These are phyloP conservation scores for Eurystomus glaucurus DNA, from an alignment of 2,797 vertebrate genomes.

Conservation along the genomic window DNA sequence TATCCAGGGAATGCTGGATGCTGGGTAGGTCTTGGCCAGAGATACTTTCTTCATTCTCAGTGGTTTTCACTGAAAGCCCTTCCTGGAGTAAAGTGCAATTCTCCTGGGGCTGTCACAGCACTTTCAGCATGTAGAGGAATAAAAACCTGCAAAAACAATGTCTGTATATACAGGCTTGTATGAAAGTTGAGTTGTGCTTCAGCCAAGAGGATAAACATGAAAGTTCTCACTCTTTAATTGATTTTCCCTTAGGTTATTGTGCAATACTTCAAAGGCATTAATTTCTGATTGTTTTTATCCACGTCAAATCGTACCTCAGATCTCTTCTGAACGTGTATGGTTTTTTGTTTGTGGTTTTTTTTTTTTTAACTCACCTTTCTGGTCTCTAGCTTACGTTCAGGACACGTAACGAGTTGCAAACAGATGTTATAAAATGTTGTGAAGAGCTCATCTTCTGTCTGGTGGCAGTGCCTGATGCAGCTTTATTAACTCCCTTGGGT, in stretches of 20 bases:
- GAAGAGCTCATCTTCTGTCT: not conserved
- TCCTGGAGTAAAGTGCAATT: not conserved
- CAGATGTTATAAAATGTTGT: not conserved
- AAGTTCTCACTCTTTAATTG: not conserved
- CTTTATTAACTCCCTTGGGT: not conserved
- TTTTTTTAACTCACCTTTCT: not conserved
- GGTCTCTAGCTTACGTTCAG: not conserved
- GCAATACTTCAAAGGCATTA: not conserved
- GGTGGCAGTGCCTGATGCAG: not conserved
- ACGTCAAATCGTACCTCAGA: not conserved
- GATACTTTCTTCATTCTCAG: not conserved
- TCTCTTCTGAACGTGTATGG: not conserved
- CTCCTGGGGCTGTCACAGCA: not conserved
- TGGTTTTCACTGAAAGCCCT: not conserved
- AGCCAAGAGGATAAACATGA: not conserved
- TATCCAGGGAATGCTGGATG: not conserved
- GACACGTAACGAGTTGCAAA: not conserved
- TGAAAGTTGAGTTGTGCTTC: not conserved
- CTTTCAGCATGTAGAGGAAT: not conserved
- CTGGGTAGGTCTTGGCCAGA: not conserved
- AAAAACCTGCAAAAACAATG: not conserved
- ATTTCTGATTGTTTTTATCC: not conserved
- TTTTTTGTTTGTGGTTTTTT: not conserved
- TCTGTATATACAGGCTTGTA: not conserved
- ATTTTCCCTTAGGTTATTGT: not conserved